A percentile compares a stretch with the other conserved stretches of the same genome.
phyloP scores from a whole-genome alignment of 2,797 vertebrate species.

The Merluccius polli region DNA sequence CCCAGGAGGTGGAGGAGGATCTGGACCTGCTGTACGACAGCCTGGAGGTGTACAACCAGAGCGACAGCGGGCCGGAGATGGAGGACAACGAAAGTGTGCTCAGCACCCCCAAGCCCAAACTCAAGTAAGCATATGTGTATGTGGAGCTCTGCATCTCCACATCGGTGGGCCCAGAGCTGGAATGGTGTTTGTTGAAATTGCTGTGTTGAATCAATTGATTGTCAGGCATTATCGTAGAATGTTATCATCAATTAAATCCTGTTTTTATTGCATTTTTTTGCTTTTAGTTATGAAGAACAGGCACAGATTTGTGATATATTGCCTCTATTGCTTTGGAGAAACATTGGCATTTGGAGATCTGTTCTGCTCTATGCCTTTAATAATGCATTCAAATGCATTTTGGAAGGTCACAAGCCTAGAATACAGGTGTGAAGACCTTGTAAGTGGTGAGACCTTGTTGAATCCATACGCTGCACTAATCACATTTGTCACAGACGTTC shows the following conservation, averaged over 20 bases:
- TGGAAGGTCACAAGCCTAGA: too few species aligned
- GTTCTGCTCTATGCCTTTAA: background rate
- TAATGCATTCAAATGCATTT: background rate
- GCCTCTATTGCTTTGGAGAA: background rate
- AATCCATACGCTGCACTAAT: background rate
- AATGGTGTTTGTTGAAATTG: too few species aligned
- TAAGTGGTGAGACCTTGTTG: too few species aligned
- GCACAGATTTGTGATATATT: background rate
- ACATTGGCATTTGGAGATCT: background rate
- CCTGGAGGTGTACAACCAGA: constrained; percentile 79
- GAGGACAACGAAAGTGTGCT: constrained; percentile 79
- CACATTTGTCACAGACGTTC: background rate
- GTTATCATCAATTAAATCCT: background rate
- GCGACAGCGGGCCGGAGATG: constrained; percentile 80
- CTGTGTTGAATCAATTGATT: background rate
- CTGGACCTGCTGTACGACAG: constrained; percentile 79
- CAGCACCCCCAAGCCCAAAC: constrained; percentile 80
- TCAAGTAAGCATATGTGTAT: constrained; percentile 63
- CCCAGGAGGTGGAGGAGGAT: constrained; percentile 80
- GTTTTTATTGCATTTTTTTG: background rate
- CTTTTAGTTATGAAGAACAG: background rate
- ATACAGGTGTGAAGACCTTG: background rate
- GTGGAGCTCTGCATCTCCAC: constrained; percentile 2
- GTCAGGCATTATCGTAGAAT: background rate
- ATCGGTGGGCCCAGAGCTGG: background rate